A percentile compares a stretch with the other conserved stretches of the same genome.
Evolutionary conservation across 2,888 invertebrate genomes (phyloP).

Genomic region (Gymnocheta viridis): DNA sequence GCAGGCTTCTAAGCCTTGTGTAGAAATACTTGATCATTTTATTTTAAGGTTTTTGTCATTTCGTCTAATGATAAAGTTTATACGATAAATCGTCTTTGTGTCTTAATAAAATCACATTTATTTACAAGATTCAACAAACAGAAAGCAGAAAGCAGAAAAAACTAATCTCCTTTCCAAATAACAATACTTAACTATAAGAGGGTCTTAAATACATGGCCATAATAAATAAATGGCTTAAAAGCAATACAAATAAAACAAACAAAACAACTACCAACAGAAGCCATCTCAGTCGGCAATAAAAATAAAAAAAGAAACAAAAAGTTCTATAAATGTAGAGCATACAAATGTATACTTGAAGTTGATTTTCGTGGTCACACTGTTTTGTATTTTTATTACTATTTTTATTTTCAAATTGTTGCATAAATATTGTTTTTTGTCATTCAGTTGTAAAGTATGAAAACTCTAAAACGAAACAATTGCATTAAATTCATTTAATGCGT

Average conservation of each 20-base stretch:
- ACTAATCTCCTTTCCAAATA: conserved; percentile 35
- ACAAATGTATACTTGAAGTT: conserved; percentile 31
- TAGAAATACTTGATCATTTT: conserved; percentile 16
- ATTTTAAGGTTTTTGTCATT: conserved; percentile 55
- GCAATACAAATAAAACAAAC: conserved; percentile 25
- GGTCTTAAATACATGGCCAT: conserved; percentile 56
- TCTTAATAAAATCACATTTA: conserved; percentile 65
- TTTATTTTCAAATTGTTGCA: conserved; percentile 54
- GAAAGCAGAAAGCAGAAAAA: background rate
- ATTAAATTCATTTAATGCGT: conserved; percentile 57
- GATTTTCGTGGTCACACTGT: conserved; percentile 44
- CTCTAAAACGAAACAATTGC: conserved; percentile 56
- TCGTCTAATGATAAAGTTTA: conserved; percentile 56
- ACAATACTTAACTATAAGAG: conserved; percentile 49
- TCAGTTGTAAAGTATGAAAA: conserved; percentile 11
- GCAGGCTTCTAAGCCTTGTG: background rate
- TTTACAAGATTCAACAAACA: conserved; percentile 24
- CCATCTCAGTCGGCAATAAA: conserved; percentile 18
- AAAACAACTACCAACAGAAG: conserved; percentile 37
- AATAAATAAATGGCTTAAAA: conserved; percentile 66
- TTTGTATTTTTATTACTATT: conserved; percentile 30
- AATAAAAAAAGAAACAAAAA: background rate
- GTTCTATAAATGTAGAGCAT: conserved; percentile 6
- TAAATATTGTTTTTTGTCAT: conserved; percentile 55
- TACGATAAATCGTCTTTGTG: conserved; percentile 60